Conservation (phyloP, 2,113 vertebrate genomes). For the Oncorhynchus tshawytscha region DNA sequence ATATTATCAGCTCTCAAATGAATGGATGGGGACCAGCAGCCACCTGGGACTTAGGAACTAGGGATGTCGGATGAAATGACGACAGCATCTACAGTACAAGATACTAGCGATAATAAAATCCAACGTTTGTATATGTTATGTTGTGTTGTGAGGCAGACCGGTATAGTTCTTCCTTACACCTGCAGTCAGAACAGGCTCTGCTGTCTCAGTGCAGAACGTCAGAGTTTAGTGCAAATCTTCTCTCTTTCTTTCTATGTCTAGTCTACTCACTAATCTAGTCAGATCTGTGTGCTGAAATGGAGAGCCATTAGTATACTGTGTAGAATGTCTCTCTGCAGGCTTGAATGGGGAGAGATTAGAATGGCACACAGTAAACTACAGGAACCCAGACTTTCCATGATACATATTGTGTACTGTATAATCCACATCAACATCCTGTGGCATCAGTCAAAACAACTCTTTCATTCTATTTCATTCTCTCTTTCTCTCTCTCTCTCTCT, state of each 20-base stretch:
- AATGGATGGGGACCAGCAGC: slow-evolving; percentile 14
- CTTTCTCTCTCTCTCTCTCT: not conserved
- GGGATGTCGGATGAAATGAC: not conserved
- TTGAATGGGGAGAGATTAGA: slow-evolving; percentile 24
- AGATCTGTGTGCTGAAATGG: slow-evolving; percentile 13
- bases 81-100: slow-evolving; percentile 7
- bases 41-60: not conserved
- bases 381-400: slow-evolving; percentile 26
- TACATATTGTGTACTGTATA: not conserved
- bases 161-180: slow-evolving; percentile 42
- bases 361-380: slow-evolving; percentile 21
- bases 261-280: slow-evolving; percentile 22
- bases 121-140: slow-evolving; percentile 70
- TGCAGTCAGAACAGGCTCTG: slow-evolving; percentile 19
- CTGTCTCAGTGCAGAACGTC: slow-evolving; percentile 47
- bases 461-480: too few species aligned
- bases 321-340: slow-evolving; percentile 17
- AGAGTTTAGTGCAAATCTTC: slow-evolving; percentile 69
- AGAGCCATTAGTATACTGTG: slow-evolving; percentile 39
- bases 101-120: slow-evolving; percentile 39
- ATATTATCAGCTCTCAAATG: slow-evolving; percentile 11
- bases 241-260: slow-evolving; percentile 26
- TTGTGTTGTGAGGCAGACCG: slow-evolving; percentile 70
- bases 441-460: too few species aligned
- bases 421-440: not conserved